Conservation (phyloP, 2,113 vertebrate genomes). For the Thalassoma bifasciatum region DNA sequence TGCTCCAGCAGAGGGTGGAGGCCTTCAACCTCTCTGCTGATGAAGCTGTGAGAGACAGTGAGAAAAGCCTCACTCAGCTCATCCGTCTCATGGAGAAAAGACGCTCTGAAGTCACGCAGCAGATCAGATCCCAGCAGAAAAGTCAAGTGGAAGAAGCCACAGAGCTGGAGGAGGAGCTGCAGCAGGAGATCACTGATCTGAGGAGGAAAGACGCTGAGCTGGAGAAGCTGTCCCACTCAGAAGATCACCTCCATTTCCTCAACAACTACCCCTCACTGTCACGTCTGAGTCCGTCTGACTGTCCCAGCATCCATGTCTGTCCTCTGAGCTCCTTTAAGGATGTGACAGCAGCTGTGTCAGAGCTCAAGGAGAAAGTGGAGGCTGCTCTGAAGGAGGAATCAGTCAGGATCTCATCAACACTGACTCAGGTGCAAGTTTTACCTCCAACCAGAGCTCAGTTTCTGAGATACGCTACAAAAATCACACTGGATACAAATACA, state of each 20-base stretch:
- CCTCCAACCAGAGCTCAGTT: constrained; percentile 5
- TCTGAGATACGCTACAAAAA: neutral
- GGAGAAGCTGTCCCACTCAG: neutral
- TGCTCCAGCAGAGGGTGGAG: neutral
- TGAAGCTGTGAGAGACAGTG: neutral
- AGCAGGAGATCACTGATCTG: neutral
- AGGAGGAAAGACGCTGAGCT: neutral
- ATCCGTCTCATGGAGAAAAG: neutral
- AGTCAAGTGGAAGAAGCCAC: neutral
- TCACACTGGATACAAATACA: constrained; percentile 18
- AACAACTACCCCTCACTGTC: neutral
- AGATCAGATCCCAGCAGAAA: neutral
- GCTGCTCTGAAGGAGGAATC: neutral
- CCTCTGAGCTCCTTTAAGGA: neutral
- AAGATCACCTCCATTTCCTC: neutral
- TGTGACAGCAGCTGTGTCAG: neutral
- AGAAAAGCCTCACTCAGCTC: neutral
- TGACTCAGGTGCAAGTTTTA: neutral
- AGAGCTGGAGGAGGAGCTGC: neutral
- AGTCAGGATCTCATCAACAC: neutral
- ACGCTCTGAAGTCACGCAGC: neutral
- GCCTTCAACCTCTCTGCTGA: neutral
- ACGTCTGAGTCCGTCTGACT: neutral
- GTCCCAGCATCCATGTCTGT: neutral
- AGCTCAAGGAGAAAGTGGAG: neutral